These are phyloP conservation scores for Centropus bengalensis DNA, from an alignment of 2,113 vertebrate species.

Conservation along the genomic window DNA sequence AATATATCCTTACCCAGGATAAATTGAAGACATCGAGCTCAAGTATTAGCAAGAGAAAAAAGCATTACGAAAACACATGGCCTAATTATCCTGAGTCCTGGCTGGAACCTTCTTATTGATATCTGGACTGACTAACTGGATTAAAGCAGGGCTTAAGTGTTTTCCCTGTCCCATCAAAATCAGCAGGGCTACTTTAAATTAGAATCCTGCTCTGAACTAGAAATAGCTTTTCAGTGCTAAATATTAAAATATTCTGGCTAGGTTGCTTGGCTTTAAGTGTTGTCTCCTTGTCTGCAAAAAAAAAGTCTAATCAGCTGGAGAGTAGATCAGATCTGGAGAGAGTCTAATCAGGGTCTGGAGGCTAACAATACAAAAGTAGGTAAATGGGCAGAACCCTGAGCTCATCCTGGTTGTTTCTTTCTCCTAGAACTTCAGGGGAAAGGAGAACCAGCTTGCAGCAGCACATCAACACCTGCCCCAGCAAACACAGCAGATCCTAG, in stretches of 20 bases:
- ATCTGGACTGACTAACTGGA: background rate
- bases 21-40: background rate
- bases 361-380: background rate
- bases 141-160: background rate
- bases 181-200: conserved; percentile 43
- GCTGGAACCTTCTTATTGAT: background rate
- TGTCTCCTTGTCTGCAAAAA: background rate
- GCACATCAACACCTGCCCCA: background rate
- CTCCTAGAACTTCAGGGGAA: background rate
- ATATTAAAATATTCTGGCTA: background rate
- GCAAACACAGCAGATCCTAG: background rate
- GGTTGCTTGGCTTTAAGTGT: background rate
- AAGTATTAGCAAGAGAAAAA: background rate
- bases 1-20: background rate
- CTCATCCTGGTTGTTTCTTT: background rate
- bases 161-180: background rate
- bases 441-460: background rate
- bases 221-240: background rate
- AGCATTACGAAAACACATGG: background rate
- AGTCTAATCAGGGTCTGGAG: background rate
- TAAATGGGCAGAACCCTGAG: background rate
- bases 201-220: background rate
- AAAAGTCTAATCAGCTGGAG: background rate
- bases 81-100: background rate
- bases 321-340: too few species aligned